phyloP scores from a whole-genome alignment of 2,113 vertebrate species.

The Megalops atlanticus region DNA sequence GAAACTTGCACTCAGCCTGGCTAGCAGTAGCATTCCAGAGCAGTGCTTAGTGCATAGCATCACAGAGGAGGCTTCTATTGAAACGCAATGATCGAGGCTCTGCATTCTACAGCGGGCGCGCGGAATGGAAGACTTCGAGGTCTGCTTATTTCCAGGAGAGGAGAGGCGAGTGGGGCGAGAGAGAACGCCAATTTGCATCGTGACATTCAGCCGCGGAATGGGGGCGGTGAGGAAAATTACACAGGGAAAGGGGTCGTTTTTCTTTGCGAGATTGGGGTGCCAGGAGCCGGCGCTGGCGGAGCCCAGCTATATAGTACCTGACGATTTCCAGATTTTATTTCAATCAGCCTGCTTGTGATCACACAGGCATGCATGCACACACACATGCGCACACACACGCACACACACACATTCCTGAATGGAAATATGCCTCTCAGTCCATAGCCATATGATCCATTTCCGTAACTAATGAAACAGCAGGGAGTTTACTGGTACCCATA shows the following conservation, averaged over 20 bases:
- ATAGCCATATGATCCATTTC: neutral
- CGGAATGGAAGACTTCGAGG: neutral
- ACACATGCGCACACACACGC: neutral
- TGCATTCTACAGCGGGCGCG: neutral
- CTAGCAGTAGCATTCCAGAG: neutral
- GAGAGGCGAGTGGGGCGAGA: neutral
- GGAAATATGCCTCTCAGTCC: neutral
- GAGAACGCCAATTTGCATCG: neutral
- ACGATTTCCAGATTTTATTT: neutral
- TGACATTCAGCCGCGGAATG: neutral
- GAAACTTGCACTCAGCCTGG: neutral
- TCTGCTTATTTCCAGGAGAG: constrained; percentile 5
- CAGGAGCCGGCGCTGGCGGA: neutral
- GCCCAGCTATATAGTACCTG: neutral
- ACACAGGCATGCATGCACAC: neutral
- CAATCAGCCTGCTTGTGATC: neutral
- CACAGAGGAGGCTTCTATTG: neutral
- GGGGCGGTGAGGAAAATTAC: neutral
- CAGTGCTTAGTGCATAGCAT: neutral
- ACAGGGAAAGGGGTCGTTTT: neutral
- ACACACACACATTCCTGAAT: neutral
- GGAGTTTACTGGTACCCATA: neutral
- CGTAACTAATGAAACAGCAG: too few relatives aligned
- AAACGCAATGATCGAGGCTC: neutral
- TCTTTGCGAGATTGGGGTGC: neutral